A percentile compares a stretch with the other conserved stretches of the same genome.
phyloP scores from a whole-genome alignment of 2,797 vertebrate genomes.

The Anableps anableps region DNA sequence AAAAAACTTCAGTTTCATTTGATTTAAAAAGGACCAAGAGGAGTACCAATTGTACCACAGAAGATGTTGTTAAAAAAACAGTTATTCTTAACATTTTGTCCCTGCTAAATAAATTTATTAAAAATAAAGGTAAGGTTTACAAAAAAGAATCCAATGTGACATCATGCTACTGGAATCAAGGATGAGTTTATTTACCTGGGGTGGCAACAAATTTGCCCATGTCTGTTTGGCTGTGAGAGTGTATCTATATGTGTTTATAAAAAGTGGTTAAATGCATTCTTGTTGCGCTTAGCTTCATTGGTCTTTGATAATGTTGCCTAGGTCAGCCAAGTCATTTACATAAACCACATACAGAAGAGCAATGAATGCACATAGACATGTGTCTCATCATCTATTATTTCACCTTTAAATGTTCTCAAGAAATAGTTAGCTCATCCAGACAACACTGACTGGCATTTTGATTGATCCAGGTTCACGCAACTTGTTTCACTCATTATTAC shows the following conservation, averaged over 20 bases:
- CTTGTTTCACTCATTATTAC: slow-evolving; percentile 12
- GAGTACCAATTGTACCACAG: background rate
- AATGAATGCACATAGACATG: background rate
- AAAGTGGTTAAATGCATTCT: background rate
- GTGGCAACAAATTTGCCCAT: background rate
- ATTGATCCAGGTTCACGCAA: slow-evolving; percentile 13
- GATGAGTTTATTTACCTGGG: background rate
- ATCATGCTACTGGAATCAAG: background rate
- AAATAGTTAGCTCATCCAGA: slow-evolving; percentile 29
- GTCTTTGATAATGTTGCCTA: background rate
- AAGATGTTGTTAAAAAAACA: background rate
- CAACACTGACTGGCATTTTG: slow-evolving; percentile 18
- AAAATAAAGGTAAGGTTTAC: background rate
- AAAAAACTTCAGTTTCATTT: too few relatives aligned
- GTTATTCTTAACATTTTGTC: background rate
- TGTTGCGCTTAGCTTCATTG: background rate
- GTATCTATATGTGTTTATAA: background rate
- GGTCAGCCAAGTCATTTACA: background rate
- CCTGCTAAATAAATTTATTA: background rate
- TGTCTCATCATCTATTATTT: too few relatives aligned
- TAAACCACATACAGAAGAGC: background rate
- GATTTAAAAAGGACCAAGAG: too few relatives aligned
- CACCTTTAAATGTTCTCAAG: background rate
- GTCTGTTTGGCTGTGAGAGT: background rate
- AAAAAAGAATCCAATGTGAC: background rate